These are phyloP conservation scores for Plagodis pulveraria DNA, from an alignment of 2,888 invertebrate species.

Conservation along the genomic window DNA sequence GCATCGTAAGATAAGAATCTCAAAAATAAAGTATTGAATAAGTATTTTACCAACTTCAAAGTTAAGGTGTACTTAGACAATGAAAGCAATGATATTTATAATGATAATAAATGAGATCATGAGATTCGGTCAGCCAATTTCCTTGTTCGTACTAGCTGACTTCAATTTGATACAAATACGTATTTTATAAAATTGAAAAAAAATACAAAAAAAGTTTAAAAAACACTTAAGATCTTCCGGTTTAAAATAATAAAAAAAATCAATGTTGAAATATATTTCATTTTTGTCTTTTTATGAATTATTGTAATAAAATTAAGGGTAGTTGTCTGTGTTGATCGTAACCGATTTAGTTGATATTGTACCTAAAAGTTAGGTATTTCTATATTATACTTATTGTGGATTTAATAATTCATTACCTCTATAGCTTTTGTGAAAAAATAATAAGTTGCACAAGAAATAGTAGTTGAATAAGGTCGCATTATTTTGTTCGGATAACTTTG, in stretches of 20 bases:
- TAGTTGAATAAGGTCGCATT: slow-evolving; percentile 66
- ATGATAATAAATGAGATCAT: slow-evolving; percentile 61
- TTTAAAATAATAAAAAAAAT: slow-evolving; percentile 59
- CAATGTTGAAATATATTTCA: slow-evolving; percentile 71
- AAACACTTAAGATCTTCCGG: slow-evolving; percentile 81
- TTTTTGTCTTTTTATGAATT: slow-evolving; percentile 81
- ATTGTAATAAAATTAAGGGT: slow-evolving; percentile 77
- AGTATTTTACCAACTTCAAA: slow-evolving; percentile 82
- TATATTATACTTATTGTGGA: slow-evolving; percentile 81
- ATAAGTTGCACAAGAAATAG: slow-evolving; percentile 82
- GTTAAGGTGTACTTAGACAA: slow-evolving; percentile 74
- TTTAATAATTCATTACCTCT: slow-evolving; percentile 79
- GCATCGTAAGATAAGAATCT: slow-evolving; percentile 82
- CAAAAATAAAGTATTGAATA: slow-evolving; percentile 79
- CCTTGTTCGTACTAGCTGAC: slow-evolving; percentile 77
- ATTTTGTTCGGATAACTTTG: slow-evolving; percentile 53
- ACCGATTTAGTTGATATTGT: slow-evolving; percentile 81
- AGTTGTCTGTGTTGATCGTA: slow-evolving; percentile 81
- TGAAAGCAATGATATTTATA: slow-evolving; percentile 84
- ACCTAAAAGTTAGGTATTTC: slow-evolving; percentile 79
- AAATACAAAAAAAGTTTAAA: slow-evolving; percentile 64
- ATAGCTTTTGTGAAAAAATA: slow-evolving; percentile 80
- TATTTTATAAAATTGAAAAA: slow-evolving; percentile 78
- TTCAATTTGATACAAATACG: slow-evolving; percentile 82
- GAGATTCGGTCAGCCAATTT: slow-evolving; percentile 74